Conservation (phyloP, 1,140 invertebrate species). For the Drosophila busckii region DNA sequence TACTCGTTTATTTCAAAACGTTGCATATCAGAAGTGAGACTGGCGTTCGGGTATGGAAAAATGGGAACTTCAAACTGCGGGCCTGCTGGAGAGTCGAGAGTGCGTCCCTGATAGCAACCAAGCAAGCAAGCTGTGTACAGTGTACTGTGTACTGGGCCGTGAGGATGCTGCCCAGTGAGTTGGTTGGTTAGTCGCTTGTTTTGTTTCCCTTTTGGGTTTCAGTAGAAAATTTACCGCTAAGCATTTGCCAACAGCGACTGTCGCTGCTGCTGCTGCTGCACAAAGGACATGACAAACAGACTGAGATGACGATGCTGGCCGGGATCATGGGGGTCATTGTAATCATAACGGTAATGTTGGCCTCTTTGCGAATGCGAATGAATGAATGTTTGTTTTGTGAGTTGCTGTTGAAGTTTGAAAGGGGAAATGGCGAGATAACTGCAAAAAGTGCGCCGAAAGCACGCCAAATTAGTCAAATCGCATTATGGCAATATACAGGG, state of each 20-base stretch:
- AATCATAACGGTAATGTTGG: slow-evolving; percentile 55
- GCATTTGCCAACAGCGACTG: slow-evolving; percentile 56
- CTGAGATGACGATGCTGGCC: slow-evolving; percentile 30
- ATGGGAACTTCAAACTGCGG: slow-evolving; percentile 38
- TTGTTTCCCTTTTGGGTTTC: slow-evolving; percentile 18
- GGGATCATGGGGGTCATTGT: slow-evolving; percentile 63
- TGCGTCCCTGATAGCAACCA: not conserved
- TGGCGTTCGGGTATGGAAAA: not conserved
- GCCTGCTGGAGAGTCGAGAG: slow-evolving; percentile 14
- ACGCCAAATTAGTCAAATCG: slow-evolving; percentile 56
- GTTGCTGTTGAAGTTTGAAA: not conserved
- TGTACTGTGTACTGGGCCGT: not conserved
- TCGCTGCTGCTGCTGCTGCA: too few species aligned
- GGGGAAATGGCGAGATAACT: slow-evolving; percentile 17
- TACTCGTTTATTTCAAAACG: slow-evolving; percentile 42
- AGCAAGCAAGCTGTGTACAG: not conserved
- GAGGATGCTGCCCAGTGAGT: slow-evolving; percentile 14
- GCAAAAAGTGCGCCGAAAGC: slow-evolving; percentile 29
- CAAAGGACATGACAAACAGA: slow-evolving; percentile 26
- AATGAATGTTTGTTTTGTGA: slow-evolving; percentile 1
- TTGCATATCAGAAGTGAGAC: slow-evolving; percentile 32
- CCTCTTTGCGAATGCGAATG: slow-evolving; percentile 11
- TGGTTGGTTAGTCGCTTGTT: slow-evolving; percentile 16
- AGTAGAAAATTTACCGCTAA: slow-evolving; percentile 63
- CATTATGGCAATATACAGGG: slow-evolving; percentile 31